Percentiles rank a stretch among this genome's conserved stretches.
These are phyloP conservation scores for Papilio xuthus DNA, from an alignment of 1,140 invertebrate species.

Conservation along the genomic window DNA sequence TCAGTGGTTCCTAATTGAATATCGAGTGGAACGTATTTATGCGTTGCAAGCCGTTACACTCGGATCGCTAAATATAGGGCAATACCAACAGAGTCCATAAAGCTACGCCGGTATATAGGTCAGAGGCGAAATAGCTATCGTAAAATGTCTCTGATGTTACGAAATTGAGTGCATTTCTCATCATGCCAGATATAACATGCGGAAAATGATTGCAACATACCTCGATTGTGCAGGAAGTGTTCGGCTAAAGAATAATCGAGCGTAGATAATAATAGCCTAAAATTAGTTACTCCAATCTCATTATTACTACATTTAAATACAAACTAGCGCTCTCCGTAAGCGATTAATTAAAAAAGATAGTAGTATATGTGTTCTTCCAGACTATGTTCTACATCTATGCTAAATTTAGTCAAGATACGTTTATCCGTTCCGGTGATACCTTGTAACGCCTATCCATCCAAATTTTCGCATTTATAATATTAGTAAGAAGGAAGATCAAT, in stretches of 20 bases:
- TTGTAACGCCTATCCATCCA: too few species aligned
- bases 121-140: slow-evolving; percentile 63
- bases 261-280: too few species aligned
- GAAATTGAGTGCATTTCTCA: slow-evolving; percentile 58
- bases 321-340: too few species aligned
- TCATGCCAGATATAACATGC: slow-evolving; percentile 51
- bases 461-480: too few species aligned
- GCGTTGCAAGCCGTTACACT: slow-evolving; percentile 58
- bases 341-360: too few species aligned
- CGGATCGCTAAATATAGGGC: slow-evolving; percentile 71
- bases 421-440: too few species aligned
- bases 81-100: slow-evolving; percentile 57
- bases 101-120: slow-evolving; percentile 69
- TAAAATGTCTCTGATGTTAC: slow-evolving; percentile 67
- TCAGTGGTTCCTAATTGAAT: slow-evolving; percentile 36
- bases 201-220: slow-evolving; percentile 47
- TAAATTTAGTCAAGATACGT: too few species aligned
- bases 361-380: too few species aligned
- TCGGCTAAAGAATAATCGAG: neutral
- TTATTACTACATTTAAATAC: too few species aligned
- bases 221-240: slow-evolving; percentile 18
- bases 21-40: slow-evolving; percentile 47
- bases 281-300: too few species aligned
- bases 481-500: too few species aligned
- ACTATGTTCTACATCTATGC: too few species aligned